phyloP scores from a whole-genome alignment of 2,113 vertebrate species.

The Ictalurus punctatus region DNA sequence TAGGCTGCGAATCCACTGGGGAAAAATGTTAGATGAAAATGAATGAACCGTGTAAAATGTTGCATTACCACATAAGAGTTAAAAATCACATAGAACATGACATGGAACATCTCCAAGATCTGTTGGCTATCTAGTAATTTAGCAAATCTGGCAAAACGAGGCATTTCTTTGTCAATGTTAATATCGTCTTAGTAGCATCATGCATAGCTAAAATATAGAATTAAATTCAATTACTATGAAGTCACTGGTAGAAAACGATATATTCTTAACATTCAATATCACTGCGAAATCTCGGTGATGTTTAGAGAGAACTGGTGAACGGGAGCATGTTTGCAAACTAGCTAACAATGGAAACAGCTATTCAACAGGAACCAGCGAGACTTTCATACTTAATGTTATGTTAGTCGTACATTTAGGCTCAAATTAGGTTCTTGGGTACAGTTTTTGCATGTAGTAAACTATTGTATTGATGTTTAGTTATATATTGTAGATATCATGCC shows the following conservation, averaged over 20 bases:
- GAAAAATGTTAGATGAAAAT: neutral
- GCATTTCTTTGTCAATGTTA: neutral
- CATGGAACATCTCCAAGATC: neutral
- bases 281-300: neutral
- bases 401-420: too few relatives aligned
- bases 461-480: neutral
- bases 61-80: neutral
- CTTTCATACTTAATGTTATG: neutral
- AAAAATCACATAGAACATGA: neutral
- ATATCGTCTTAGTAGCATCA: neutral
- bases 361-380: neutral
- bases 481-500: neutral
- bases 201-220: neutral
- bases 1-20: neutral
- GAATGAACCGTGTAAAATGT: neutral
- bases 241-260: neutral
- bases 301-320: neutral
- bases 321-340: neutral
- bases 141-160: neutral
- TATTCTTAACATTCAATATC: neutral
- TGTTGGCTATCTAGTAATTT: neutral
- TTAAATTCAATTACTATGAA: neutral
- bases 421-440: neutral
- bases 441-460: neutral
- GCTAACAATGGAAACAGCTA: neutral